These are phyloP conservation scores for Octonoba sinensis DNA, from an alignment of 2,888 invertebrate species.

Conservation along the genomic window DNA sequence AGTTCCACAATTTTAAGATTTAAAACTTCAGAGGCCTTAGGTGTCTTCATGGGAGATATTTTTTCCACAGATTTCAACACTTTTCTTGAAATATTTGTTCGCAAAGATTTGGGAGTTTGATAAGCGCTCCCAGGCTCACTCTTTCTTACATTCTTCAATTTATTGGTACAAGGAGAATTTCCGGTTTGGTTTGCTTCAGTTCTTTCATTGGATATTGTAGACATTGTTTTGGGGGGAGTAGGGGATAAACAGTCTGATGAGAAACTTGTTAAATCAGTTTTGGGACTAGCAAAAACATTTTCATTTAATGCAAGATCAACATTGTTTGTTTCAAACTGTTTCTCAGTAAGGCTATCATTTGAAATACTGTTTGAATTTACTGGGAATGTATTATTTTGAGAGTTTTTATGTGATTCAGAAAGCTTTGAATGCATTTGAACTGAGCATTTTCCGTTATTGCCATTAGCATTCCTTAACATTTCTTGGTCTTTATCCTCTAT, in stretches of 20 bases:
- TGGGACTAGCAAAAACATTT: background rate
- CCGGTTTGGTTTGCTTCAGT: background rate
- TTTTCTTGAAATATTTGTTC: background rate
- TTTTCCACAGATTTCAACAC: background rate
- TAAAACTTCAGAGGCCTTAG: background rate
- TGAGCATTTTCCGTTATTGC: too few relatives aligned
- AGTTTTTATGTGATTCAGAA: too few relatives aligned
- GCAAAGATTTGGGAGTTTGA: background rate
- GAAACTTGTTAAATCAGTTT: conserved; percentile 43
- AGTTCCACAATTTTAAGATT: conserved; percentile 15
- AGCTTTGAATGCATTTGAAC: too few relatives aligned
- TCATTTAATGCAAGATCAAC: background rate
- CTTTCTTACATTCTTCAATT: background rate
- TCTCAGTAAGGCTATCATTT: background rate
- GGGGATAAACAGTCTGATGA: conserved; percentile 26
- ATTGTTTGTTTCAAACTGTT: background rate
- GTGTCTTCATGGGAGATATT: background rate
- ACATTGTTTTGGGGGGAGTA: conserved; percentile 22
- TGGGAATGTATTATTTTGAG: too few relatives aligned
- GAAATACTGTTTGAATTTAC: background rate
- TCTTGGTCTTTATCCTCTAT: too few relatives aligned
- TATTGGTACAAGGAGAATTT: background rate
- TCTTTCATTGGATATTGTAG: background rate
- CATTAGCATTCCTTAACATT: too few relatives aligned
- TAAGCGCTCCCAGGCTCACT: background rate